Evolutionary conservation across 2,888 invertebrate species (phyloP).

Genomic region (Augiades crinisus): DNA sequence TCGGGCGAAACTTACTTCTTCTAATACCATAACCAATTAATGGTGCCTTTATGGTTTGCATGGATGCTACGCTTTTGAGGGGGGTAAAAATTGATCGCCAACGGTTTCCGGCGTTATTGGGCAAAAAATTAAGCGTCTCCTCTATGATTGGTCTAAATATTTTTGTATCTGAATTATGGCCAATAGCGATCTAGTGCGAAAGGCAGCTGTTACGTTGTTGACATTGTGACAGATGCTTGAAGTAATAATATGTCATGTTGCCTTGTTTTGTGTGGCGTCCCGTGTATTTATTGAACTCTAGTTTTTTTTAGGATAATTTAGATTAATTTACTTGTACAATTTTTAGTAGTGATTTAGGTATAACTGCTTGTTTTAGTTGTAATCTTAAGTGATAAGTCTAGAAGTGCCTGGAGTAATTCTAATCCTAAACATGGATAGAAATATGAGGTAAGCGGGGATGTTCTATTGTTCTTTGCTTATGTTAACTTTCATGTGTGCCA

Average conservation of each 20-base stretch:
- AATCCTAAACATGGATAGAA: slow-evolving; percentile 63
- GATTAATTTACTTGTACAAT: slow-evolving; percentile 4
- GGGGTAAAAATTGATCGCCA: background rate
- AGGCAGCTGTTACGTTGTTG: slow-evolving; percentile 16
- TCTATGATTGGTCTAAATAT: background rate
- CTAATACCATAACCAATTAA: too few relatives aligned
- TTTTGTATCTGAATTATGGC: background rate
- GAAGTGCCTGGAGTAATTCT: slow-evolving; percentile 27
- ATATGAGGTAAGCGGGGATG: slow-evolving; percentile 64
- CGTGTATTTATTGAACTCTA: slow-evolving; percentile 12
- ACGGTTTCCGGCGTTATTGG: background rate
- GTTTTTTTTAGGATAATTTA: slow-evolving; percentile 8
- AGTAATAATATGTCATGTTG: slow-evolving; percentile 13
- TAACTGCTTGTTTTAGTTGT: background rate
- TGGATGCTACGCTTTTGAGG: background rate
- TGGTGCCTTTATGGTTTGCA: background rate
- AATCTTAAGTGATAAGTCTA: slow-evolving; percentile 1
- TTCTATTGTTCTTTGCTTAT: slow-evolving; percentile 48
- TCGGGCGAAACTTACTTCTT: too few relatives aligned
- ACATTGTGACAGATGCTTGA: slow-evolving; percentile 14
- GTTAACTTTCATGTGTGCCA: slow-evolving; percentile 42
- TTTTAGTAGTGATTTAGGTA: slow-evolving; percentile 1
- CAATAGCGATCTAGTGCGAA: background rate
- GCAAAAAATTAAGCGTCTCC: background rate
- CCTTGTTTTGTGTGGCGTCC: slow-evolving; percentile 19